A percentile compares a stretch with the other conserved stretches of the same genome.
These are phyloP conservation scores for Monochamus alternatus DNA, from an alignment of 2,888 invertebrate species.

Conservation along the genomic window DNA sequence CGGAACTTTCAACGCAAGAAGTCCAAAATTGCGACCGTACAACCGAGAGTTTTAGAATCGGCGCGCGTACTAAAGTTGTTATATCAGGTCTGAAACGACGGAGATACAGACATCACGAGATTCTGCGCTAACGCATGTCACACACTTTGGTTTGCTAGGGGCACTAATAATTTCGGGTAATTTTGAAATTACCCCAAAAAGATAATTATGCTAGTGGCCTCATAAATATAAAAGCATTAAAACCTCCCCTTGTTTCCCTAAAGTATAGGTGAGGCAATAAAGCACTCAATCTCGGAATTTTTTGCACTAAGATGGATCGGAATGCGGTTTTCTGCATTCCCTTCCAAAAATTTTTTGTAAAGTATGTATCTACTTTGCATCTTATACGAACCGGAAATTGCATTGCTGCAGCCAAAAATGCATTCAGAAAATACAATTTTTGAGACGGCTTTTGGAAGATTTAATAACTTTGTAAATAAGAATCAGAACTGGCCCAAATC, in stretches of 20 bases:
- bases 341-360: too few species aligned
- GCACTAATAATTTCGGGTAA: not conserved
- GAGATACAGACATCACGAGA: constrained; percentile 35
- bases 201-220: not conserved
- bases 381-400: too few species aligned
- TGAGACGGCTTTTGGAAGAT: too few species aligned
- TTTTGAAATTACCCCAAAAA: not conserved
- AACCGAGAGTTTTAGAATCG: constrained; percentile 32
- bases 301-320: too few species aligned
- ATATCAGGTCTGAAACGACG: constrained; percentile 35
- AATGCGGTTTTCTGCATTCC: too few species aligned
- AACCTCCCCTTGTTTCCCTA: not conserved
- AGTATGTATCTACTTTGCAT: too few species aligned
- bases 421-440: too few species aligned
- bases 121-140: constrained; percentile 40
- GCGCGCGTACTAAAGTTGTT: constrained; percentile 42
- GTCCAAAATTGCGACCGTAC: not conserved
- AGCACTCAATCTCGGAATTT: too few species aligned
- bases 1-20: not conserved
- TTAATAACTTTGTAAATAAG: too few species aligned
- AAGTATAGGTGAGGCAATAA: too few species aligned
- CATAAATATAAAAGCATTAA: constrained; percentile 11
- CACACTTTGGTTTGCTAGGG: not conserved
- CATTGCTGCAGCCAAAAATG: too few species aligned
- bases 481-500: too few species aligned